Evolutionary conservation across 2,113 vertebrate genomes (phyloP).

Genomic region (Hiodon tergisus): DNA sequence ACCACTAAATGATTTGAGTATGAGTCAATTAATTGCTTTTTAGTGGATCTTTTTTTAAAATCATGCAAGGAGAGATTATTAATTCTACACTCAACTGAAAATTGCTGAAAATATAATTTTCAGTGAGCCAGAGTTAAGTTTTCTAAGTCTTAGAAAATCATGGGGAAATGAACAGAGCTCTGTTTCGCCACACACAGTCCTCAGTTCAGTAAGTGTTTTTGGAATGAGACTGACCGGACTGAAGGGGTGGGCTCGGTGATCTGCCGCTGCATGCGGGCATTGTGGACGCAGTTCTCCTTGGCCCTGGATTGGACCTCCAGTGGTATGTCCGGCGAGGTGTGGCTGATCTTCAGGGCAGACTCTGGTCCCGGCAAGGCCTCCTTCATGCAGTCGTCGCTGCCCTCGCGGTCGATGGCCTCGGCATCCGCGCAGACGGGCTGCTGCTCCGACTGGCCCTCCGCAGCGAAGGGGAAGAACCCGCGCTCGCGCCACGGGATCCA

Average conservation of each 20-base stretch:
- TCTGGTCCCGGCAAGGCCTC: conserved; percentile 73
- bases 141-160: not conserved
- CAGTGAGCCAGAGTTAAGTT: not conserved
- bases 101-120: too few species aligned
- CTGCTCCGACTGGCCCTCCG: conserved; percentile 82
- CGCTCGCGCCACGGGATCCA: conserved; percentile 98
- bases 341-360: conserved; percentile 94
- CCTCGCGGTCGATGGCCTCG: conserved; percentile 74
- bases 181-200: not conserved
- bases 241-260: conserved; percentile 81
- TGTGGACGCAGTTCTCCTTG: conserved; percentile 78
- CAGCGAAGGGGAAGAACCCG: conserved; percentile 71
- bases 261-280: conserved; percentile 80
- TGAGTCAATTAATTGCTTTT: too few species aligned
- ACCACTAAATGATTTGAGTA: not conserved
- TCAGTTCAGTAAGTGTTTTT: conserved; percentile 13
- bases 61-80: too few species aligned
- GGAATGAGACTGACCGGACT: conserved; percentile 63
- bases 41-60: too few species aligned
- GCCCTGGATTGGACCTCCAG: conserved; percentile 71
- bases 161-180: too few species aligned
- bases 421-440: conserved; percentile 81
- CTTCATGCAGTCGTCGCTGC: conserved; percentile 75
- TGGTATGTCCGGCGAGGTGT: conserved; percentile 92
- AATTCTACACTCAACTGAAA: too few species aligned